Base-by-base conservation (phyloP, 2,888 invertebrate species). In the Digitonthophagus gazella region DNA sequence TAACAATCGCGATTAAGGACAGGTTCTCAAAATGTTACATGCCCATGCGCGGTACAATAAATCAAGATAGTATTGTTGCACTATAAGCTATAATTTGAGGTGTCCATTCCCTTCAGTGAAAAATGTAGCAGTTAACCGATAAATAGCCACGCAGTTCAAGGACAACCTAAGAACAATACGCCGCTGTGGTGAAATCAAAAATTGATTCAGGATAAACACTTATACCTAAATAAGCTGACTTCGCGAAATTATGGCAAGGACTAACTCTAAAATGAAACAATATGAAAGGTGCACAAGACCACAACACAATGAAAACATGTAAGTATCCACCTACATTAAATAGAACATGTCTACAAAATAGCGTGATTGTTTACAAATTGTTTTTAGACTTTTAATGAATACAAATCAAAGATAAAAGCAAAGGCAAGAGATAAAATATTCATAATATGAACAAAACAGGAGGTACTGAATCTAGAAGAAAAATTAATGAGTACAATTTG, bases 341-440 rank as follows among this genome's bases (percentile, higher is more conserved):
- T n/a, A n/a, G n/a, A n/a, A n/a, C n/a, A n/a, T n/a, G n/a, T n/a
- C n/a, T n/a, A n/a, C n/a, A n/a, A n/a, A n/a, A n/a, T n/a, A n/a
- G n/a, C n/a, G n/a, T n/a, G n/a, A n/a, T n/a, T n/a, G n/a, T n/a
- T n/a, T n/a, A n/a, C n/a, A n/a, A n/a, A n/a, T n/a, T n/a, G n/a
- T 57, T 57, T 57, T 16, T 16, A 57, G 57, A 57, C 16, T 57
- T 16, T 57, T 14, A 15, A 15, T 57, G 57, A 57, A 57, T 57
- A 16, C 15, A 57, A 57, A 57, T 57, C 15, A 15, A 57, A 57
- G 14, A 57, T 57, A 4, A 14, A 16, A 16, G 16, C 15, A 57
- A 57, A 5, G 57, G 16, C 57, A 14, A 57, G 57, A 57, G 57
- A n/a, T n/a, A 57, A 16, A 57, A 15, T 14, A 57, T 15, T 15